Percentiles rank a stretch among this genome's conserved stretches.
Conservation (phyloP, 2,113 vertebrate species). For the Candoia aspera region DNA sequence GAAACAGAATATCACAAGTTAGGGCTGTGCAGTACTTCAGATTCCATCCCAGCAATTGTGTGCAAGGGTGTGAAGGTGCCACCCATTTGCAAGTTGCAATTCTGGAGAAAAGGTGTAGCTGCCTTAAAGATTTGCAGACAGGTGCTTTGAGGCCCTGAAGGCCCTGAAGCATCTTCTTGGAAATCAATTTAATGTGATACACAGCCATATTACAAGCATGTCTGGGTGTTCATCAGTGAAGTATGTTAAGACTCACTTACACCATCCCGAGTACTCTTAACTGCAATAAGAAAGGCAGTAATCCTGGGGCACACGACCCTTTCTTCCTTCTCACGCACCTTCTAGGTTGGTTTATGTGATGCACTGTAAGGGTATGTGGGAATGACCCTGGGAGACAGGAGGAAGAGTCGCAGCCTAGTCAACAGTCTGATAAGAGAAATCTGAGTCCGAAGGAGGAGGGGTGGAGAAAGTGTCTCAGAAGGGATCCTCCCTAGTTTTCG, state of each 20-base stretch:
- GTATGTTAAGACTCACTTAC: background rate
- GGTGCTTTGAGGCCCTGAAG: background rate
- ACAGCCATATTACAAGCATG: background rate
- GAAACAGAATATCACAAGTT: background rate
- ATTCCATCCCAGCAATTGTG: background rate
- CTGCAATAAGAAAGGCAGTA: background rate
- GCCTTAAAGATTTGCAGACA: background rate
- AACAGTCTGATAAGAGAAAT: background rate
- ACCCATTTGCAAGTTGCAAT: background rate
- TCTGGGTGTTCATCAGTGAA: background rate
- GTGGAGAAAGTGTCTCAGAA: background rate
- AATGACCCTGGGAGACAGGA: background rate
- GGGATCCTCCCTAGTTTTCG: background rate
- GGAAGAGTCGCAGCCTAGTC: background rate
- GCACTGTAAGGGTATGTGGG: background rate
- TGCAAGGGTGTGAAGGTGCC: background rate
- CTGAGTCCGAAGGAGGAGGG: background rate
- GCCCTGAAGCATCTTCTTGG: background rate
- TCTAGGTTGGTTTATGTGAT: too few species aligned
- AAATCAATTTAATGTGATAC: background rate
- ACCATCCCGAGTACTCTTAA: too few species aligned
- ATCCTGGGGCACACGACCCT: background rate
- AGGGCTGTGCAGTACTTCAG: background rate
- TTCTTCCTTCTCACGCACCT: background rate
- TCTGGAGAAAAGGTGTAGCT: background rate